A percentile compares a stretch with the other conserved stretches of the same genome.
Conservation (phyloP, 2,797 vertebrate species). For the Echiichthys vipera region DNA sequence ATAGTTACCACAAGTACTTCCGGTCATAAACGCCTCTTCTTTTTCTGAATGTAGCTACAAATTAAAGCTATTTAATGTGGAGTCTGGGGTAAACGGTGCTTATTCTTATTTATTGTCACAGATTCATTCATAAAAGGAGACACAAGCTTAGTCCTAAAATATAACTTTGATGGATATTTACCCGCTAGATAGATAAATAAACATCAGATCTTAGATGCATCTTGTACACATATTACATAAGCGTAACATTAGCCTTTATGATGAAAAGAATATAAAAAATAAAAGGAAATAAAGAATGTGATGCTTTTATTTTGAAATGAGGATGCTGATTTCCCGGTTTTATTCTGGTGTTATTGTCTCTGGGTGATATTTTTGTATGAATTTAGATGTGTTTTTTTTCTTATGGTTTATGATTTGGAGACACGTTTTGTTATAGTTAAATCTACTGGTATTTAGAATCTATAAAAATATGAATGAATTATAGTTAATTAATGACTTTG, state of each 20-base stretch:
- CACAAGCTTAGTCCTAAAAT: no score
- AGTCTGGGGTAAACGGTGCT: background rate
- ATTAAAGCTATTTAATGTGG: background rate
- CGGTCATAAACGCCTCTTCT: constrained; percentile 42
- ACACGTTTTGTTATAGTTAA: background rate
- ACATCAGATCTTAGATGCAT: background rate
- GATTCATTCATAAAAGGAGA: background rate
- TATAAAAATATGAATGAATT: background rate
- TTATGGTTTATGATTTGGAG: background rate
- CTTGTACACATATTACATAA: background rate
- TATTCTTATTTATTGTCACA: no score
- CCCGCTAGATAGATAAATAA: background rate
- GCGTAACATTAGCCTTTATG: background rate
- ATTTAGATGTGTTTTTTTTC: background rate
- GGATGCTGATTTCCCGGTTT: fast-evolving
- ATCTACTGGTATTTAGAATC: background rate
- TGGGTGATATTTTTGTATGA: background rate
- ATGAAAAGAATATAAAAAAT: background rate
- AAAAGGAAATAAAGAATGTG: no score
- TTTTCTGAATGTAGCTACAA: background rate
- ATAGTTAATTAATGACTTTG: background rate
- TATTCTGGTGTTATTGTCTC: background rate
- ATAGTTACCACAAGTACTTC: background rate
- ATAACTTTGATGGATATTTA: background rate
- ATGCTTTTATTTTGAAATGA: constrained; percentile 55